Base-by-base conservation (phyloP, 2,797 vertebrate species). In the Percopsis omiscomaycus region DNA sequence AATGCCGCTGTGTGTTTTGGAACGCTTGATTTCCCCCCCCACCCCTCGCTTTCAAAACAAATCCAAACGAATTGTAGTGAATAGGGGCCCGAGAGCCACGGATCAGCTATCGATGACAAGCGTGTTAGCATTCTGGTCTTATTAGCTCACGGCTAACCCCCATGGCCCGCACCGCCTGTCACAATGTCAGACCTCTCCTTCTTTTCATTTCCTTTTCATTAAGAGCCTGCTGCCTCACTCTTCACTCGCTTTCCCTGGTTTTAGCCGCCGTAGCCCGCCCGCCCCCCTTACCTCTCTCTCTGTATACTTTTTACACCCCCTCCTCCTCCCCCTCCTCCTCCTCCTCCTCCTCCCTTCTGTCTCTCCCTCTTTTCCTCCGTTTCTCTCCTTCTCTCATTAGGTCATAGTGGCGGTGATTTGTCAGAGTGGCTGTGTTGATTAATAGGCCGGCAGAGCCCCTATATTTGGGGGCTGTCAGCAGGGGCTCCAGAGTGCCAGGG, bases 391-490 rank as follows among this genome's bases (percentile, higher is more conserved):
- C 81, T 87, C 85, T 90, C 90, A 92, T 92, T 89, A 91, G 89
- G 91, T 91, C 88, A 91, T 84, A 85, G 90, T 89, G 88, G 86
- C 84, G 89, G 81, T 85, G 77, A 90, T 94, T 93, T 95, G 94
- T 96, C 92, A 96, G 93, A 88, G 90, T 86, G 89, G 81, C 91
- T 87, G 84, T 86, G 89, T 92, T 95, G 95, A 95, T 96, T 94
- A 95, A 96, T 96, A 94, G 88, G 90, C 89, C 74, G 77, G 78
- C 83, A 84, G 89, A 93, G 90, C 88, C 94, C 90, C 88, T 95
- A 88, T 93, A 94, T 92, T 91, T 89, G 89, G 91, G 85, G 86
- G 86, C 92, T 95, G 92, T 93, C 95, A 95, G 94, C 81, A 66
- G 37, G 94, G 94, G 91, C 91, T 91, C 90, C 75, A 85, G 91